Conservation (phyloP, 2,797 vertebrate species). For the Megalops cyprinoides region DNA sequence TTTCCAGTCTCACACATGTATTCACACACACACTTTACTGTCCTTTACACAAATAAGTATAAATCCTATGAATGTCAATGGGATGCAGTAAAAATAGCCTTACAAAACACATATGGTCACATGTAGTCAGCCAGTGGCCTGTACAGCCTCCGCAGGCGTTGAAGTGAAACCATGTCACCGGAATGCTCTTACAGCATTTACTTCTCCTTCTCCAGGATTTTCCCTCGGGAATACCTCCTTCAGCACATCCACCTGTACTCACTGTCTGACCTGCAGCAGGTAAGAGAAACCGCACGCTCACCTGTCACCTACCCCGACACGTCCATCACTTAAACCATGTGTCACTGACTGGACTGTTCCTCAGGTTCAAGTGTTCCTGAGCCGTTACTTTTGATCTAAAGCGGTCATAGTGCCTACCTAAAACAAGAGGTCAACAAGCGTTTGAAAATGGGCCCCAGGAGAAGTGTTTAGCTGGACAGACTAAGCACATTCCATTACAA, state of each 20-base stretch:
- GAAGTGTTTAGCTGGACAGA: background rate
- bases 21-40: no score
- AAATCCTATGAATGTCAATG: no score
- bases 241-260: slow-evolving; percentile 98
- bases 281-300: slow-evolving; percentile 55
- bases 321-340: background rate
- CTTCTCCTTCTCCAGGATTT: slow-evolving; percentile 79
- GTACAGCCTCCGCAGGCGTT: no score
- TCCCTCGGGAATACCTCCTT: slow-evolving; percentile 94
- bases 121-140: background rate
- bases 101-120: no score
- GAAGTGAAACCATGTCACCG: background rate
- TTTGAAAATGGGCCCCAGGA: background rate
- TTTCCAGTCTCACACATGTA: no score
- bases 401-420: background rate
- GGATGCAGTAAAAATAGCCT: background rate
- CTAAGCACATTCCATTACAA: background rate
- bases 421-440: background rate
- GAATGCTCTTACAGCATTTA: background rate
- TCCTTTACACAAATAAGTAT: no score
- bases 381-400: background rate
- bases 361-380: background rate
- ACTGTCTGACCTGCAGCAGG: slow-evolving; percentile 94
- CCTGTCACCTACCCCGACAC: background rate
- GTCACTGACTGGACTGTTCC: background rate